Conservation (phyloP, 2,888 invertebrate genomes). For the Euplagia quadripunctaria region DNA sequence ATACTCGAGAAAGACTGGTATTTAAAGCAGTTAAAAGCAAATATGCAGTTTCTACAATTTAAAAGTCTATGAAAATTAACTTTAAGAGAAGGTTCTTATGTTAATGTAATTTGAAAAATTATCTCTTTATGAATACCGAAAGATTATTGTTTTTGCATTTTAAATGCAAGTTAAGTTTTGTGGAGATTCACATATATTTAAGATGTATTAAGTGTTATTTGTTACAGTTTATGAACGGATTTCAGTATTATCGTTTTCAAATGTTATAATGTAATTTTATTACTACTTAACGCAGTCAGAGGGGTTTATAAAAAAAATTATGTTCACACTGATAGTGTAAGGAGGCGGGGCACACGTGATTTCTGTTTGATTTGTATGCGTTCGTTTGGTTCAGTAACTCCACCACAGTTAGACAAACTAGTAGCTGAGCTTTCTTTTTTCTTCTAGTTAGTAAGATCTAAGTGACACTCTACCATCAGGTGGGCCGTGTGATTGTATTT, state of each 20-base stretch:
- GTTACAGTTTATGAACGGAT: neutral
- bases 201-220: neutral
- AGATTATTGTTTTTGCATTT: slow-evolving; percentile 32
- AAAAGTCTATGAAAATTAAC: slow-evolving; percentile 27
- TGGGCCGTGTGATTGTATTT: neutral
- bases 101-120: slow-evolving; percentile 41
- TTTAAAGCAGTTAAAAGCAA: slow-evolving; percentile 7
- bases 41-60: slow-evolving; percentile 13
- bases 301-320: too few relatives aligned
- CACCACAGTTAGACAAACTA: too few relatives aligned
- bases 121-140: slow-evolving; percentile 32
- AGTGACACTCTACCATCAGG: neutral
- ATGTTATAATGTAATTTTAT: too few relatives aligned
- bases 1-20: slow-evolving; percentile 6
- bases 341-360: too few relatives aligned
- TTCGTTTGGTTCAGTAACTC: too few relatives aligned
- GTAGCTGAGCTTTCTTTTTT: neutral
- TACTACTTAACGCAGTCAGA: too few relatives aligned
- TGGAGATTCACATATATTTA: slow-evolving; percentile 27
- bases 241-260: neutral
- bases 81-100: slow-evolving; percentile 29
- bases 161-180: slow-evolving; percentile 28
- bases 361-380: too few relatives aligned
- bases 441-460: neutral
- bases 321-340: too few relatives aligned